phyloP scores from a whole-genome alignment of 2,797 vertebrate genomes.

The Distichodus sexfasciatus region DNA sequence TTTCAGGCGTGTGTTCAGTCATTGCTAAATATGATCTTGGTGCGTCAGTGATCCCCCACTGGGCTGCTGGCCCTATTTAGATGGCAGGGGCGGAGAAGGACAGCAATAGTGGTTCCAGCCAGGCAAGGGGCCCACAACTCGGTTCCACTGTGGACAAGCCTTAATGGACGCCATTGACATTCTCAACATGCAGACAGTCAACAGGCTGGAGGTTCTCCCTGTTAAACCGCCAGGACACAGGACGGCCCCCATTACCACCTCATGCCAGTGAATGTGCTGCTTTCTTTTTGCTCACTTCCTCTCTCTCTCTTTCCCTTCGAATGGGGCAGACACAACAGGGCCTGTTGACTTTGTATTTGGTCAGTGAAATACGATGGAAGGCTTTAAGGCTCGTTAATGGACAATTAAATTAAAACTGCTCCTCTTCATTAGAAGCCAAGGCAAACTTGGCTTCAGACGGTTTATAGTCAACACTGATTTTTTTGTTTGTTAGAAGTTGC shows the following conservation, averaged over 20 bases:
- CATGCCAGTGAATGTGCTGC: slow-evolving; percentile 27
- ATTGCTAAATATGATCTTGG: too few species aligned
- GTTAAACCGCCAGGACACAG: slow-evolving; percentile 19
- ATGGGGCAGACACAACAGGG: slow-evolving; percentile 32
- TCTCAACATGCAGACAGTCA: slow-evolving; percentile 46
- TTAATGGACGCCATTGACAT: slow-evolving; percentile 52
- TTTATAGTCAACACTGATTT: too few species aligned
- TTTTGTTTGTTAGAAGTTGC: too few species aligned
- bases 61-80: slow-evolving; percentile 32
- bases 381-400: slow-evolving; percentile 10
- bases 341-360: background rate
- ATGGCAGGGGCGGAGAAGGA: slow-evolving; percentile 40
- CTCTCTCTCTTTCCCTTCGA: background rate
- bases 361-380: background rate
- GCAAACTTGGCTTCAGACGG: background rate
- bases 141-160: slow-evolving; percentile 36
- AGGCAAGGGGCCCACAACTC: slow-evolving; percentile 38
- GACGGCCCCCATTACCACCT: slow-evolving; percentile 30
- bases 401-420: background rate
- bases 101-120: slow-evolving; percentile 31
- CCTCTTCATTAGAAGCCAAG: background rate
- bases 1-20: too few species aligned
- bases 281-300: slow-evolving; percentile 22
- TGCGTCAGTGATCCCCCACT: slow-evolving; percentile 29
- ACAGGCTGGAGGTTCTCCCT: slow-evolving; percentile 45